Conservation (phyloP, 2,113 vertebrate species). For the Gasterosteus aculeatus region DNA sequence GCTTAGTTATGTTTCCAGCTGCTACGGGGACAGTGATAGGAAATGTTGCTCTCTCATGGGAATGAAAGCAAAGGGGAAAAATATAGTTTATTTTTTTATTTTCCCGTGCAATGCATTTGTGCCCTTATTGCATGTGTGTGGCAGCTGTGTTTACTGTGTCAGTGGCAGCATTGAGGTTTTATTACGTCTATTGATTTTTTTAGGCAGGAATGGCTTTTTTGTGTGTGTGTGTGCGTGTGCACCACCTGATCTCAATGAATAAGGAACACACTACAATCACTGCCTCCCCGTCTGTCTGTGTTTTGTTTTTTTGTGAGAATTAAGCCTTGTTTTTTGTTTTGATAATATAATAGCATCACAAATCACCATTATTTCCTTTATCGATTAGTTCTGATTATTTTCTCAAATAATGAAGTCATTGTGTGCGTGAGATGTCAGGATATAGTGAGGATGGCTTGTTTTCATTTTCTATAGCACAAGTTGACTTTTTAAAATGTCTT, state of each 20-base stretch:
- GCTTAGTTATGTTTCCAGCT: neutral
- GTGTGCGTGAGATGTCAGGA: neutral
- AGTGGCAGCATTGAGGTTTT: neutral
- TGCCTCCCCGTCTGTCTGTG: neutral
- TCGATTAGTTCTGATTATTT: neutral
- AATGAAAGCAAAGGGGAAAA: neutral
- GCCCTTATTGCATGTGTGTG: neutral
- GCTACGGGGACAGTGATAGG: neutral
- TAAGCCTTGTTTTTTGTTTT: neutral
- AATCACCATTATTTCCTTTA: neutral
- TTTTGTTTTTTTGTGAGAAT: neutral
- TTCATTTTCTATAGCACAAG: neutral
- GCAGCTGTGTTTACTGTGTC: constrained; percentile 59
- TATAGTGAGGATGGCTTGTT: neutral
- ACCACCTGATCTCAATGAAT: constrained; percentile 25
- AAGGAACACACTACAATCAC: neutral
- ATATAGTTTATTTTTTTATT: neutral
- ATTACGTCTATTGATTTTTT: constrained; percentile 35
- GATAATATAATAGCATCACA: neutral
- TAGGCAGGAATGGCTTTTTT: neutral
- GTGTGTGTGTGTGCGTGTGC: constrained; percentile 7
- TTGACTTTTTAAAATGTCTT: neutral
- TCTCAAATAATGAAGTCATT: neutral
- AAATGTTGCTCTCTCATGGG: neutral
- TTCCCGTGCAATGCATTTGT: neutral